These are phyloP conservation scores for Sapajus apella DNA, from an alignment of 2,113 vertebrate species.

Conservation along the genomic window DNA sequence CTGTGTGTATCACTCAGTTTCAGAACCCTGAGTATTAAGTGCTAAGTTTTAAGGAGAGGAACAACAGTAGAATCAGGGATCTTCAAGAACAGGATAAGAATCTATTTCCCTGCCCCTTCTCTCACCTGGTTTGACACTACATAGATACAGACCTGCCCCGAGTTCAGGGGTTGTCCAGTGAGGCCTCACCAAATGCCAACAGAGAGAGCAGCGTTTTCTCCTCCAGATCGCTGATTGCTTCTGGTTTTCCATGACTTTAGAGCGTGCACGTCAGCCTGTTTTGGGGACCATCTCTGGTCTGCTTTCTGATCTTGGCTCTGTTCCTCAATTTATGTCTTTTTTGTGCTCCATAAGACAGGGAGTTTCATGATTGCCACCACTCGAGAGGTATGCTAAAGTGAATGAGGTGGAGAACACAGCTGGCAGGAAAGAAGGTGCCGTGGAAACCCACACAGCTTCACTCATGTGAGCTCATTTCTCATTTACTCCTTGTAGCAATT, in stretches of 20 bases:
- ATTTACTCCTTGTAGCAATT: neutral
- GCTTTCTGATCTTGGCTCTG: neutral
- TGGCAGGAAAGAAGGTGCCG: accelerated
- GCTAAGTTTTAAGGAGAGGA: neutral
- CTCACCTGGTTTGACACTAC: neutral
- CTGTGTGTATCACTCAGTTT: neutral
- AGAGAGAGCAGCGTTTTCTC: neutral
- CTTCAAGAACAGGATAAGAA: neutral
- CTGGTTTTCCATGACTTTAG: neutral
- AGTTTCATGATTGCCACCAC: neutral
- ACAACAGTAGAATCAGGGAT: neutral
- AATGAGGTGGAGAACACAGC: accelerated
- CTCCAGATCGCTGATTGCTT: accelerated
- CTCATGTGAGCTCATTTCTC: neutral
- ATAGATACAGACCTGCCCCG: no score
- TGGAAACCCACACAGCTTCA: neutral
- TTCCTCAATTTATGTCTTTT: neutral
- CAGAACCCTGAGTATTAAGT: neutral
- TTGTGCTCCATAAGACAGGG: neutral
- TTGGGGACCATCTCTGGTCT: neutral
- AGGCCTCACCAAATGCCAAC: neutral
- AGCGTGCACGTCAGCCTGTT: accelerated
- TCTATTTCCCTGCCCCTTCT: neutral
- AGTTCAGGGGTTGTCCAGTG: accelerated
- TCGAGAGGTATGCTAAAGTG: neutral